Percentiles rank a stretch among this genome's conserved stretches.
Conservation (phyloP, 2,888 invertebrate genomes). For the Marasmarcha lunaedactyla region DNA sequence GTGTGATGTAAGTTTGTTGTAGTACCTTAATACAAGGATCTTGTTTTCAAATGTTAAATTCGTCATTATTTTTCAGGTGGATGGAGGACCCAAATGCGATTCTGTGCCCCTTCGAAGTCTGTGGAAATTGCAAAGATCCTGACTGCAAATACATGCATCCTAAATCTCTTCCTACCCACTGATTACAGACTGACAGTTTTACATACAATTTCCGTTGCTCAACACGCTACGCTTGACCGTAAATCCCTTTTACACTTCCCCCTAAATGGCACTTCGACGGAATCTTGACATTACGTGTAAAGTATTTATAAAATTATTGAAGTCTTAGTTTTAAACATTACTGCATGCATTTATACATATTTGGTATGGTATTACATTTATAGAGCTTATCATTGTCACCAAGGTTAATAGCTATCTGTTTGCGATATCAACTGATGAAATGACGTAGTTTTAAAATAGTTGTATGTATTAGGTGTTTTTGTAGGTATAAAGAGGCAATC, state of each 20-base stretch:
- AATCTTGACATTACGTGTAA: slow-evolving; percentile 53
- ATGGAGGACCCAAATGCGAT: slow-evolving; percentile 57
- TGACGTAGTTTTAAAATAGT: too few species aligned
- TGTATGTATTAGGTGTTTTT: too few species aligned
- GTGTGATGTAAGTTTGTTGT: slow-evolving; percentile 35
- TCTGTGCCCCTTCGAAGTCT: slow-evolving; percentile 61
- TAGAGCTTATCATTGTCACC: too few species aligned
- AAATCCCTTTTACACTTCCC: slow-evolving; percentile 15
- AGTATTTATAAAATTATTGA: slow-evolving; percentile 29
- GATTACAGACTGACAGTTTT: slow-evolving; percentile 16
- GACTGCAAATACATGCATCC: slow-evolving; percentile 64
- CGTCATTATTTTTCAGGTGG: slow-evolving; percentile 46
- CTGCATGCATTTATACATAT: slow-evolving; percentile 2
- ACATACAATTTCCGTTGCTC: slow-evolving; percentile 22
- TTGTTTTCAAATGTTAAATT: slow-evolving; percentile 6
- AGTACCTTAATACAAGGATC: too few species aligned
- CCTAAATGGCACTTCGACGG: slow-evolving; percentile 27
- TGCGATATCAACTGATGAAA: too few species aligned
- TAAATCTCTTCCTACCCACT: slow-evolving; percentile 39
- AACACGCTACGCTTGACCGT: slow-evolving; percentile 18
- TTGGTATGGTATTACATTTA: not conserved
- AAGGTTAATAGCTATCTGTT: too few species aligned
- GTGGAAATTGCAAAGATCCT: slow-evolving; percentile 60
- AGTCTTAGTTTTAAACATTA: slow-evolving; percentile 9
- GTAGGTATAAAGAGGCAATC: too few species aligned